Conservation (phyloP, 2,113 vertebrate species). For the Haemorhous mexicanus region DNA sequence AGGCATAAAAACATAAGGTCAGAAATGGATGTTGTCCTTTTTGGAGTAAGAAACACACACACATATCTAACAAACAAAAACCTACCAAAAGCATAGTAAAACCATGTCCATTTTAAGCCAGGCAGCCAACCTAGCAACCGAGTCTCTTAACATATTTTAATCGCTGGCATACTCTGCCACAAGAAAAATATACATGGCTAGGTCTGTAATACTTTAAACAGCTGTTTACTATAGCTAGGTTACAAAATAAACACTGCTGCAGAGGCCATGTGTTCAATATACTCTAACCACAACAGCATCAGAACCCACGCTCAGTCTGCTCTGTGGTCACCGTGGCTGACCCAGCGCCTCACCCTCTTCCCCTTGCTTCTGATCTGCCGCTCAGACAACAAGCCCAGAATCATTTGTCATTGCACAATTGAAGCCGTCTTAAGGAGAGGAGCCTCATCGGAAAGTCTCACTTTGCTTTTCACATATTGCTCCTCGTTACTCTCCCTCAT, state of each 20-base stretch:
- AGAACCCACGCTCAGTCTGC: conserved; percentile 44
- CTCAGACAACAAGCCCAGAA: neutral
- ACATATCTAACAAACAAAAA: neutral
- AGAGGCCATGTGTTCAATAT: conserved; percentile 46
- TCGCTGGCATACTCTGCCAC: conserved; percentile 29
- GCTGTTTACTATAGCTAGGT: conserved; percentile 68
- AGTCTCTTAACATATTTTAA: conserved; percentile 48
- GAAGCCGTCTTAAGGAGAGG: neutral
- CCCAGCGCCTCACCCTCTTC: neutral
- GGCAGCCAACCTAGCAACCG: neutral
- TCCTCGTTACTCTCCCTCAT: neutral
- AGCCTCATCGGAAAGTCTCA: neutral
- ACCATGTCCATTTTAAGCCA: conserved; percentile 14
- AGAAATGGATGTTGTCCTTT: neutral
- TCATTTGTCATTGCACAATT: conserved; percentile 2
- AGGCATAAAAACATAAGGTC: conserved; percentile 15
- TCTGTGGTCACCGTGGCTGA: neutral
- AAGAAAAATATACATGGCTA: conserved; percentile 61
- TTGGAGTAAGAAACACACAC: conserved; percentile 10
- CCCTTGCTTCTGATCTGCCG: neutral
- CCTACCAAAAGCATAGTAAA: neutral
- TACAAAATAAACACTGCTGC: conserved; percentile 68
- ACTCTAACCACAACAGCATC: conserved; percentile 43
- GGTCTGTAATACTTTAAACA: conserved; percentile 65
- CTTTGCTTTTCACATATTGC: neutral